Evolutionary conservation across 2,888 invertebrate species (phyloP).

Genomic region (Melipona beecheii): DNA sequence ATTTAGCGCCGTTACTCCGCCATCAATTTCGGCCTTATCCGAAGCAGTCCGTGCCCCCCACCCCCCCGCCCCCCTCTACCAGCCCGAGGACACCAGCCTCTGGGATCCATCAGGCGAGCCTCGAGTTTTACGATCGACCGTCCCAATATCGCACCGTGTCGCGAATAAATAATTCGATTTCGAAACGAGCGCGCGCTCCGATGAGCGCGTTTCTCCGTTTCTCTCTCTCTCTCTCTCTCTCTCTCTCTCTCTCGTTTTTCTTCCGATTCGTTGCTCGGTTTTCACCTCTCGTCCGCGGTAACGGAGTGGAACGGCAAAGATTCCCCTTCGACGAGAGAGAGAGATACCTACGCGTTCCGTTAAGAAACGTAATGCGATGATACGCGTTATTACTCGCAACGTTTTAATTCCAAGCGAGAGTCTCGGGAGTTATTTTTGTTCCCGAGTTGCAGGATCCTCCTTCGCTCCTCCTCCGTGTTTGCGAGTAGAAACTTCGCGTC

Average conservation of each 20-base stretch:
- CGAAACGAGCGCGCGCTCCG: constrained; percentile 54
- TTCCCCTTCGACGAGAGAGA: not conserved
- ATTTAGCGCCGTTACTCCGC: constrained; percentile 75
- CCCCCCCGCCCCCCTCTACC: too few relatives aligned
- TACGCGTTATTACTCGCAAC: constrained; percentile 18
- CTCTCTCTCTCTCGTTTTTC: not conserved
- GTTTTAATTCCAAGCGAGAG: not conserved
- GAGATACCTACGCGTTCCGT: not conserved
- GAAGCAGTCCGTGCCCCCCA: constrained; percentile 64
- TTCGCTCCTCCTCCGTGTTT: not conserved
- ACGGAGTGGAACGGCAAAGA: constrained; percentile 7
- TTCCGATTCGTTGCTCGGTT: not conserved
- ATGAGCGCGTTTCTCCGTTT: not conserved
- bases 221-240: not conserved
- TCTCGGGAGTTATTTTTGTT: constrained; percentile 14
- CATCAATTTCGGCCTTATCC: constrained; percentile 72
- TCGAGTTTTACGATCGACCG: constrained; percentile 69
- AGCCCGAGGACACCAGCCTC: constrained; percentile 46
- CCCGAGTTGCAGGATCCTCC: too few relatives aligned
- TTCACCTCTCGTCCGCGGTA: not conserved
- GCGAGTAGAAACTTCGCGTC: too few relatives aligned
- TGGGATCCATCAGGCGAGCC: constrained; percentile 69
- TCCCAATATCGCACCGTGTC: constrained; percentile 70
- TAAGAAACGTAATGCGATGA: constrained; percentile 4
- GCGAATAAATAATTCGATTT: constrained; percentile 73